Percentiles rank a stretch among this genome's conserved stretches.
Evolutionary conservation across 2,113 vertebrate genomes (phyloP).

Genomic region (Grus americana): DNA sequence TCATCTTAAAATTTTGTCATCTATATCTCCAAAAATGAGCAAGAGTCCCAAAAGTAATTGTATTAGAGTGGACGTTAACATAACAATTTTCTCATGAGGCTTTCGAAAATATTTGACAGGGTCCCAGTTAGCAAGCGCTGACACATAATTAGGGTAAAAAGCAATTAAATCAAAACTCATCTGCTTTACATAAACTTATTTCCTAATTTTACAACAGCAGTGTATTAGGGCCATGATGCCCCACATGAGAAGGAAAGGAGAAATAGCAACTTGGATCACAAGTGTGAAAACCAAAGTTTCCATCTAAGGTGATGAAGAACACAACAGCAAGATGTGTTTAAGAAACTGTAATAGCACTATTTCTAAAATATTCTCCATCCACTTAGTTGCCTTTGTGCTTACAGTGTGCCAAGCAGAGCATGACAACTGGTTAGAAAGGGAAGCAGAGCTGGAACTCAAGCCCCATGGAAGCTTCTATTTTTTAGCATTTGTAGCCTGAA

Average conservation of each 20-base stretch:
- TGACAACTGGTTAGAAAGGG: neutral
- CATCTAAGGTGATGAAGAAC: neutral
- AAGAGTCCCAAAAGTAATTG: neutral
- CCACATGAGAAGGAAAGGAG: neutral
- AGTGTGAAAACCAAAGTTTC: neutral
- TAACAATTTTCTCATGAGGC: neutral
- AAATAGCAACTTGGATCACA: neutral
- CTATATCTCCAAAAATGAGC: neutral
- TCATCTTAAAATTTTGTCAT: neutral
- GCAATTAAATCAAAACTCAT: neutral
- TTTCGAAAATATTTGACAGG: neutral
- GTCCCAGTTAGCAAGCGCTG: neutral
- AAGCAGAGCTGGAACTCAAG: neutral
- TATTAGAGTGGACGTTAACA: neutral
- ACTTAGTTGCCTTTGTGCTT: neutral
- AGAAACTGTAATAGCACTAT: neutral
- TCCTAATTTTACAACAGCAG: neutral
- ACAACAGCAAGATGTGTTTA: neutral
- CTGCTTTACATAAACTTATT: neutral
- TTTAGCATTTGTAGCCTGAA: neutral
- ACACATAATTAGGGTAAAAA: neutral
- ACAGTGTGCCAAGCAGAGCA: neutral
- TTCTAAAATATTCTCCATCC: neutral
- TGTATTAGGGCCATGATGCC: too few species aligned
- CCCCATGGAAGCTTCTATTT: neutral